Evolutionary conservation across 1,140 invertebrate species (phyloP).

Genomic region (Meloidogyne chitwoodi): DNA sequence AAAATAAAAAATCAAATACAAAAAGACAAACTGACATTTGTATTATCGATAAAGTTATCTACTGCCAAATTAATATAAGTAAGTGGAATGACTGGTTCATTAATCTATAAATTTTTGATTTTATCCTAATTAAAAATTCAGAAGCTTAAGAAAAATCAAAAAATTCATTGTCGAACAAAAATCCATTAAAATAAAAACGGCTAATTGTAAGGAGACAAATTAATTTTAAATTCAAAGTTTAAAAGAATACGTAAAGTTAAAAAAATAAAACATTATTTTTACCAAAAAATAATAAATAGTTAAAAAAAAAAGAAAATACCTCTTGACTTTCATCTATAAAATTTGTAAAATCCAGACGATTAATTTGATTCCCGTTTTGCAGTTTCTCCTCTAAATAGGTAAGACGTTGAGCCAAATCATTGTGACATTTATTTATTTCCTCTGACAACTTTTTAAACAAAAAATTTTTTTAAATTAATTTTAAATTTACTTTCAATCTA

Average conservation of each 20-base stretch:
- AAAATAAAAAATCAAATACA: background rate
- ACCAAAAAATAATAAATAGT: too few species aligned
- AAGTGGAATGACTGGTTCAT: background rate
- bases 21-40: background rate
- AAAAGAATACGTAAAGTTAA: too few species aligned
- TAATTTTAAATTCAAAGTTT: too few species aligned
- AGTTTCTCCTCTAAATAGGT: background rate
- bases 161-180: too few species aligned
- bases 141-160: too few species aligned
- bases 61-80: background rate
- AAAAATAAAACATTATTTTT: too few species aligned
- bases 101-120: background rate
- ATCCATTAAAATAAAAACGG: too few species aligned
- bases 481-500: background rate
- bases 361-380: background rate
- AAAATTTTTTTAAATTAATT: background rate
- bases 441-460: background rate
- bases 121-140: too few species aligned
- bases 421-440: background rate
- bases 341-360: background rate
- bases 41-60: background rate
- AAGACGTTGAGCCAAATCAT: background rate
- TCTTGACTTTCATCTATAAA: background rate
- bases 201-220: too few species aligned
- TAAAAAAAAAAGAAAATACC: too few species aligned